A percentile compares a stretch with the other conserved stretches of the same genome.
Evolutionary conservation across 1,140 invertebrate genomes (phyloP).

Genomic region (Zaprionus africanus): DNA sequence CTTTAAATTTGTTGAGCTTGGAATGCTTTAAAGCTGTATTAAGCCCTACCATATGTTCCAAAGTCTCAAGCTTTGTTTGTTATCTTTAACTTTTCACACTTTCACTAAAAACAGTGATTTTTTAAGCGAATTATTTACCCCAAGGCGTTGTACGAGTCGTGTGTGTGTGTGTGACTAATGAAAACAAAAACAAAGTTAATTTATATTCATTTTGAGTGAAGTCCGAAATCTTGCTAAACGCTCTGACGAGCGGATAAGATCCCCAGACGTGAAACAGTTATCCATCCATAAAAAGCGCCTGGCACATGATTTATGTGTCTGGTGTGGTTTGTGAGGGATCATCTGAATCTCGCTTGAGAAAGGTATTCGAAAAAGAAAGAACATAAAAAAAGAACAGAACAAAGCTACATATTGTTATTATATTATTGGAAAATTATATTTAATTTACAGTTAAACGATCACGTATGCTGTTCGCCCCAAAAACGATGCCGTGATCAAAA

Average conservation of each 20-base stretch:
- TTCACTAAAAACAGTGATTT: slow-evolving; percentile 5
- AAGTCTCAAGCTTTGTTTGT: background rate
- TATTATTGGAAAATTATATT: slow-evolving; percentile 84
- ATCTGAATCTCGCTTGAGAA: slow-evolving; percentile 38
- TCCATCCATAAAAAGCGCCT: slow-evolving; percentile 50
- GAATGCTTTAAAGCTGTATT: no score
- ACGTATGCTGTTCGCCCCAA: slow-evolving; percentile 63
- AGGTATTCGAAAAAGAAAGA: slow-evolving; percentile 15
- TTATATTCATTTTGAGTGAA: slow-evolving; percentile 37
- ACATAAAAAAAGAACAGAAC: slow-evolving; percentile 32
- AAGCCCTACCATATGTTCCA: background rate
- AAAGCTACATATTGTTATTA: slow-evolving; percentile 77
- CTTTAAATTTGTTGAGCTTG: no score
- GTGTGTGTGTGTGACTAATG: slow-evolving; percentile 4
- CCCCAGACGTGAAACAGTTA: slow-evolving; percentile 59
- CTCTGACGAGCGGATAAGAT: slow-evolving; percentile 23
- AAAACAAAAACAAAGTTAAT: slow-evolving; percentile 8
- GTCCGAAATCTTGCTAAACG: slow-evolving; percentile 23
- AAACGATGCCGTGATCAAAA: slow-evolving; percentile 48
- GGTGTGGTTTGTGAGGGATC: slow-evolving; percentile 69
- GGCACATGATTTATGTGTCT: slow-evolving; percentile 75
- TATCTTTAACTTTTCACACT: slow-evolving; percentile 1
- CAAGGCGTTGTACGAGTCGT: background rate
- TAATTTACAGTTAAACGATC: slow-evolving; percentile 84
- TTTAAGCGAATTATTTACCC: background rate